These are phyloP conservation scores for Reinhardtius hippoglossoides DNA, from an alignment of 2,113 vertebrate species.

Conservation along the genomic window DNA sequence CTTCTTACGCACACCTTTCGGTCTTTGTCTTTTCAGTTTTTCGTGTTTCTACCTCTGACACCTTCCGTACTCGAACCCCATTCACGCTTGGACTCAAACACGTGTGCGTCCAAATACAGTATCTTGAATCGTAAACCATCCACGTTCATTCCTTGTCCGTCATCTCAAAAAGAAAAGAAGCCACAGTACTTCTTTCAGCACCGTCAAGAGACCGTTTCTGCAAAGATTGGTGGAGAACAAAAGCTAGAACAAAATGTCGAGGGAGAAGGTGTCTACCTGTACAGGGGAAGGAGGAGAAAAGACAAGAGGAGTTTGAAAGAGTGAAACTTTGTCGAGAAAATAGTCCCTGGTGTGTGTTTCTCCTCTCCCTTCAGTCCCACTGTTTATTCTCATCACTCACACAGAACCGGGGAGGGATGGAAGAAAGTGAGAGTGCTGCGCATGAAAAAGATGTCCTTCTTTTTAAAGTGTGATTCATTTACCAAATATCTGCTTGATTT, in stretches of 20 bases:
- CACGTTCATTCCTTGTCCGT: not conserved
- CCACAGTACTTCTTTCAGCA: too few species aligned
- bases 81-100: too few species aligned
- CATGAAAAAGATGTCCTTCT: not conserved
- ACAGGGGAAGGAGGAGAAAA: constrained; percentile 28
- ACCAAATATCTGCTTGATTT: constrained; percentile 32
- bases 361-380: constrained; percentile 22
- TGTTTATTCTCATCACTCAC: constrained; percentile 52
- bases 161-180: not conserved
- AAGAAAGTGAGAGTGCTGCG: constrained; percentile 11
- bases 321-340: constrained; percentile 45
- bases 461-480: constrained; percentile 39
- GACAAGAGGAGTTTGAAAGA: constrained; percentile 9
- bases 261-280: constrained; percentile 15
- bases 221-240: constrained; percentile 21
- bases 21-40: constrained; percentile 19
- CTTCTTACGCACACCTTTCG: not conserved
- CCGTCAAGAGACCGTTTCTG: not conserved
- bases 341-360: constrained; percentile 27
- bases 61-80: not conserved
- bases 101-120: not conserved
- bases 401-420: constrained; percentile 29
- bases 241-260: constrained; percentile 12
- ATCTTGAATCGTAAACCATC: not conserved
- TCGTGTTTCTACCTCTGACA: not conserved